Evolutionary conservation across 92 coral and sea anemone genomes (phyloP), one percentile per base, ranked within the genome.

Genomic region (Zoanthus gigantus): DNA sequence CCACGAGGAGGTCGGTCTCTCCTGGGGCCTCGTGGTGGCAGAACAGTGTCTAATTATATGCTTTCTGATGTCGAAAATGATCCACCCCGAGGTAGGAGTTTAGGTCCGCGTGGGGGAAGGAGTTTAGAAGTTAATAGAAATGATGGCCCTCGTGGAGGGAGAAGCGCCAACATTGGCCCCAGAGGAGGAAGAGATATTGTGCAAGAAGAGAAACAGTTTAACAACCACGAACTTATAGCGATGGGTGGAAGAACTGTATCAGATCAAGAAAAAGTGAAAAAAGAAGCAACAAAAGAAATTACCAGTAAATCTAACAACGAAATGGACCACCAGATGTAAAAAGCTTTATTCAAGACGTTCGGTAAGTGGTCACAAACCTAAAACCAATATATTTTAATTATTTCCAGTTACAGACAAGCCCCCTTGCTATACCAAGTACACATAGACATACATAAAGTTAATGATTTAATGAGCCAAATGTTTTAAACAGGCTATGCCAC

Each of bases 71-170:
- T 15, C 7, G 45, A 10, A 29, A 30, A 61, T 77, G 90, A 85
- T 23, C 90, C 90, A 29, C 66, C 85, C 18, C 85, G 90, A 3
- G 94, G 94, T 15, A 78, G 94, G 37, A 76, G 54, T 74, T 44
- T 68, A 1, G 96, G 92, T 16, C 96, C 94, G 10, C 95, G 95
- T 9, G 95, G 95, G 7, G 95, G 94, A 18, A 72, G 94, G 31
- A 83, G 89, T 78, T 45, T 74, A 7, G 82, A 86, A 53, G 60
- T 73, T 17, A 45, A 48, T 32, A 84, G 44, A 50, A 47, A 69
- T 44, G 81, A 92, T 60, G 92, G 87, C 14, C 92, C 92, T 14
- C 92, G 94, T 45, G 91, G 92, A 15, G 92, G 90, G 0, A 89
- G 92, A 56, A 78, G 84, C 58, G 34, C 57, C 2, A 18, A 65